Evolutionary conservation across 2,113 vertebrate genomes (phyloP), one percentile per base, ranked within the genome.

Genomic region (Columba janthina): DNA sequence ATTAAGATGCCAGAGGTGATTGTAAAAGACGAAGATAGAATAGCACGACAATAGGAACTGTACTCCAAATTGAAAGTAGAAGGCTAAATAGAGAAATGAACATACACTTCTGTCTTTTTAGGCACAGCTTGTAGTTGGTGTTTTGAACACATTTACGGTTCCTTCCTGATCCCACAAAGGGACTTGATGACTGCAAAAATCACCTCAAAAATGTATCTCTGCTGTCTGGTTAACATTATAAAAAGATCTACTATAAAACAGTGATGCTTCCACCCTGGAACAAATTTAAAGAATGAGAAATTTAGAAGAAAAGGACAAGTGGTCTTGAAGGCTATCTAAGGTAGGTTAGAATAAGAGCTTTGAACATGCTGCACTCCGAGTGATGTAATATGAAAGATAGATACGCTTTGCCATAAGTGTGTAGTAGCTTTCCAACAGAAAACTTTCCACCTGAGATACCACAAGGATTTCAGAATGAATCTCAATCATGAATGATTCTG

Each of bases 41-140:
- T 10, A 50, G 6, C 36, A 58, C 7, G 77, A 61, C 58, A 57
- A 14, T 51, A 77, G 42, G 24, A 92, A 73, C 12, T 54, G 16
- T 31, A 44, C 5, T 84, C 4, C 11, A 73, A 48, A 92, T 32
- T 73, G 51, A 50, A 80, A 50, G 5, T 32, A 80, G n/a, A 76
- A 61, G 36, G 53, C 25, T 73, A 74, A 72, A 48, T n/a, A 21
- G 10, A 62, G 6, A 88, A 79, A 76, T 32, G 5, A 88, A 29
- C 5, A 16, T 21, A 67, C 18, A 42, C 1, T 69, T 64, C 13
- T 82, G 9, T 10, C 72, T 50, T 65, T 93, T 80, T 34, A 73
- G 24, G 31, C 8, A 80, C 6, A 48, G 7, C 8, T 65, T 60
- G 7, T 22, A 7, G 4, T 42, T 0, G 0, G 6, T 25, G 6